phyloP scores from a whole-genome alignment of 2,113 vertebrate genomes.

The Sialia sialis region DNA sequence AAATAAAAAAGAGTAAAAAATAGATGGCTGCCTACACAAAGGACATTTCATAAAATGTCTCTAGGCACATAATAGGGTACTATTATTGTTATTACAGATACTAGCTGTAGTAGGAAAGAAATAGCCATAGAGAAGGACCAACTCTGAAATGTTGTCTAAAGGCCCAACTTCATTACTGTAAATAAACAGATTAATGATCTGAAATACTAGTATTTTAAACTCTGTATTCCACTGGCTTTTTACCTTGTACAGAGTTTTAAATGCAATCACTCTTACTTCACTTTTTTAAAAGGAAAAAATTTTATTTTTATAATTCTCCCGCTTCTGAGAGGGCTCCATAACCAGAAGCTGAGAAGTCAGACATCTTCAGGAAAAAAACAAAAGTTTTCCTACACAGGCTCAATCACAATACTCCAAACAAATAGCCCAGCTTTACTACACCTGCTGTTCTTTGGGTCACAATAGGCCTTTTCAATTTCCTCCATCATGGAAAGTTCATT shows the following conservation, averaged over 20 bases:
- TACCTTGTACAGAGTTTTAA: not conserved
- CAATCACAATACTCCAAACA: not conserved
- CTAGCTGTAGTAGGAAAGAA: not conserved
- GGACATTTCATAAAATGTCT: not conserved
- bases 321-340: not conserved
- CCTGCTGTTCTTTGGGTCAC: conserved; percentile 73
- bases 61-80: not conserved
- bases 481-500: conserved; percentile 76
- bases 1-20: not conserved
- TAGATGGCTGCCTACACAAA: not conserved
- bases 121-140: not conserved
- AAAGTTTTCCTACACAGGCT: not conserved
- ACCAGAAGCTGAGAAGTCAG: not conserved
- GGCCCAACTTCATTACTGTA: not conserved
- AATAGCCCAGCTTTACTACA: not conserved
- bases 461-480: conserved; percentile 82
- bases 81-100: not conserved
- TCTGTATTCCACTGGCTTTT: not conserved
- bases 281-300: not conserved
- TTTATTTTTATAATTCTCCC: not conserved
- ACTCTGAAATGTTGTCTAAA: not conserved
- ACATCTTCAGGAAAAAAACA: not conserved
- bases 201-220: not conserved
- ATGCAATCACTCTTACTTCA: not conserved
- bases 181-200: not conserved